Percentiles rank a stretch among this genome's conserved stretches.
phyloP scores from a whole-genome alignment of 1,140 invertebrate species.

The Drosophila kepulauana region DNA sequence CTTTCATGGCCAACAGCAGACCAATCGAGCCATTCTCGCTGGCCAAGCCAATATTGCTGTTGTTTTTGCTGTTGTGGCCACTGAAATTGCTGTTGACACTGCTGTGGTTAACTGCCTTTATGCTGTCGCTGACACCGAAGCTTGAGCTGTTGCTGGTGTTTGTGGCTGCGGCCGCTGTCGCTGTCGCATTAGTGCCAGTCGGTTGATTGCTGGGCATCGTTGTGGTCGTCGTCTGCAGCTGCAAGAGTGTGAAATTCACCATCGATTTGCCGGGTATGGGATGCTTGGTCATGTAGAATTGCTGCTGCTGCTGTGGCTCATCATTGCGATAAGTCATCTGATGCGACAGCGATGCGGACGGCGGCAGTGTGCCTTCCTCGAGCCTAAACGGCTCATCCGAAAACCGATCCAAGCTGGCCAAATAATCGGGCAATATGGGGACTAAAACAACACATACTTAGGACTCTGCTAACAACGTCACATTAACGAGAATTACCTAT shows the following conservation, averaged over 20 bases:
- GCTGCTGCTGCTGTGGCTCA: constrained; percentile 40
- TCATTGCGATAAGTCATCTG: constrained; percentile 49
- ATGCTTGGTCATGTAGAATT: constrained; percentile 79
- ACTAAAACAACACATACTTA: constrained; percentile 86
- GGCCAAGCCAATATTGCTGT: constrained; percentile 37
- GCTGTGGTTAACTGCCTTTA: constrained; percentile 4
- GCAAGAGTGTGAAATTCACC: constrained; percentile 76
- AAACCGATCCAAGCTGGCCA: constrained; percentile 87
- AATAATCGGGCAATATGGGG: constrained; percentile 94
- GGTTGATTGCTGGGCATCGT: constrained; percentile 51
- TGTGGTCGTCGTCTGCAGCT: constrained; percentile 48
- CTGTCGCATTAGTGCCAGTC: constrained; percentile 62
- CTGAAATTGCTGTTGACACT: constrained; percentile 20
- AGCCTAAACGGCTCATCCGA: constrained; percentile 10
- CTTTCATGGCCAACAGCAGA: constrained; percentile 93
- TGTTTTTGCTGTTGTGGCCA: constrained; percentile 38
- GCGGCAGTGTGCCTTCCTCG: constrained; percentile 18
- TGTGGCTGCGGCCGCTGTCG: not conserved
- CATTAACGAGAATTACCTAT: constrained; percentile 87
- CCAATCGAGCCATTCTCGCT: constrained; percentile 92
- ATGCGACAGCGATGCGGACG: constrained; percentile 19
- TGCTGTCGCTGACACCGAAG: constrained; percentile 18
- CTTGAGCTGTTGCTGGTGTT: constrained; percentile 33
- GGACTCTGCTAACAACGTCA: constrained; percentile 5
- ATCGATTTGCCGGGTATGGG: constrained; percentile 86